Evolutionary conservation across 2,113 vertebrate genomes (phyloP).

Genomic region (Physeter macrocephalus): DNA sequence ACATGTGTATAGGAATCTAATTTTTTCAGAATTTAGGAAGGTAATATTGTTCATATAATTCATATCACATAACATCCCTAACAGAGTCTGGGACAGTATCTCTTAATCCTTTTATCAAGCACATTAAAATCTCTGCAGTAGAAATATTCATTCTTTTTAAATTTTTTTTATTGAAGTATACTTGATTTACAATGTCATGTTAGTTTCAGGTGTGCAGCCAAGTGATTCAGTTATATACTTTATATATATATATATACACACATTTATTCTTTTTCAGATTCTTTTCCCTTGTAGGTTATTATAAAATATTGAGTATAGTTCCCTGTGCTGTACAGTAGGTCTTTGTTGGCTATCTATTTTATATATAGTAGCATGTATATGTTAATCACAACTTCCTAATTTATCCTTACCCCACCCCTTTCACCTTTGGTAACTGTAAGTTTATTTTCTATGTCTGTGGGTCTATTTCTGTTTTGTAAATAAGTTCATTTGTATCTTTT

Average conservation of each 20-base stretch:
- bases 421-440: background rate
- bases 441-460: background rate
- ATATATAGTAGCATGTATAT: background rate
- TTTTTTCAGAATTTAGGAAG: background rate
- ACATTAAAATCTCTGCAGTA: background rate
- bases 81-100: background rate
- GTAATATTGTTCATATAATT: background rate
- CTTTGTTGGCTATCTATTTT: background rate
- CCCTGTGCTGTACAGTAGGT: background rate
- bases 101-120: background rate
- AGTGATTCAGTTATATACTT: background rate
- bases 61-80: background rate
- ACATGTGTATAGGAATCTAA: background rate
- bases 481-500: background rate
- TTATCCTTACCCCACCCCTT: background rate
- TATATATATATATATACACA: background rate
- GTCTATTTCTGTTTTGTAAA: background rate
- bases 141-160: background rate
- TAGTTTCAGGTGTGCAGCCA: background rate
- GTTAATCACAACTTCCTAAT: background rate
- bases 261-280: background rate
- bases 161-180: background rate
- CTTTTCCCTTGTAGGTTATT: background rate
- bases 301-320: background rate
- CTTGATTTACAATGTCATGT: background rate